Evolutionary conservation across 2,797 vertebrate species (phyloP).

Genomic region (Corythornis leucogaster): DNA sequence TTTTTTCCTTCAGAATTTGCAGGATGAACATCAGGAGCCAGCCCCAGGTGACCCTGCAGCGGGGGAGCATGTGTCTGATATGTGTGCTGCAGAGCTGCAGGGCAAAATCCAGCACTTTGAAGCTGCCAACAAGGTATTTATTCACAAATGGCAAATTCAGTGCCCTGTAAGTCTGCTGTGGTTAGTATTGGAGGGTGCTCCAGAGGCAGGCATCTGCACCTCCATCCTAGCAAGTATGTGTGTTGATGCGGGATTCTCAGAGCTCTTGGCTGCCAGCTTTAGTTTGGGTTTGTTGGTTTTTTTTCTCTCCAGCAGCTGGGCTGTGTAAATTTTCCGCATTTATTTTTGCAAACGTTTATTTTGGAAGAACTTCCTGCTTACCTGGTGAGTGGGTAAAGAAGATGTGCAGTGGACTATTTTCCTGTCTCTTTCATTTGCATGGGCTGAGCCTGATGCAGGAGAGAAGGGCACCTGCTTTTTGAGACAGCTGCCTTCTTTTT

Average conservation of each 20-base stretch:
- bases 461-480: neutral
- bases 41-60: slow-evolving; percentile 69
- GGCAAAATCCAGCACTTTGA: slow-evolving; percentile 84
- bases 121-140: slow-evolving; percentile 86
- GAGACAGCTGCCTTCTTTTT: neutral
- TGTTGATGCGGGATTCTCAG: neutral
- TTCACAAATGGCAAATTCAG: neutral
- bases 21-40: slow-evolving; percentile 76
- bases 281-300: neutral
- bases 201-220: neutral
- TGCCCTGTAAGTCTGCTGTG: neutral
- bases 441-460: neutral
- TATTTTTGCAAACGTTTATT: neutral
- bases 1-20: slow-evolving; percentile 74
- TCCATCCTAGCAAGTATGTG: neutral
- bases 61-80: slow-evolving; percentile 72
- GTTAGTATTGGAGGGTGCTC: neutral
- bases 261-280: neutral
- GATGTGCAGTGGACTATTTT: neutral
- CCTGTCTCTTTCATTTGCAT: neutral
- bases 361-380: neutral
- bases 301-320: neutral
- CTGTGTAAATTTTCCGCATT: neutral
- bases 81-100: slow-evolving; percentile 82
- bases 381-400: neutral